These are phyloP conservation scores for Spinus pinus DNA, from an alignment of 2,797 vertebrate species.

Conservation along the genomic window DNA sequence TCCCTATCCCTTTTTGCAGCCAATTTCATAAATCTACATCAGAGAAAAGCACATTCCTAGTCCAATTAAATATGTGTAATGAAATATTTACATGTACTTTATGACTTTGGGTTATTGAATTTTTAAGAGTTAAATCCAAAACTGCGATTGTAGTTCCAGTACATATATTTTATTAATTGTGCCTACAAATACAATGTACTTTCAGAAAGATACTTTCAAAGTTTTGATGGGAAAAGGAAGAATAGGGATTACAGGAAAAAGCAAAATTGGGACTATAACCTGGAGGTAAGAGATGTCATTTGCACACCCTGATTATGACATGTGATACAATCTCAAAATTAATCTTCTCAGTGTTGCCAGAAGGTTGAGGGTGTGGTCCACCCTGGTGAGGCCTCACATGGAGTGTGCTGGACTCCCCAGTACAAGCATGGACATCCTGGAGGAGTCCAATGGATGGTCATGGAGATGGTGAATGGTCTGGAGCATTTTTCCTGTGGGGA, in stretches of 20 bases:
- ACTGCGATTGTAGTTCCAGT: neutral
- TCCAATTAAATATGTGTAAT: slow-evolving; percentile 4
- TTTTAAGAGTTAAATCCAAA: slow-evolving; percentile 24
- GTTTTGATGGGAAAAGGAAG: neutral
- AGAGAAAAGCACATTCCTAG: neutral
- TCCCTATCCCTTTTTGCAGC: neutral
- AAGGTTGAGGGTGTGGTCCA: neutral
- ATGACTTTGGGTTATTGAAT: neutral
- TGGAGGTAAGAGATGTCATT: neutral
- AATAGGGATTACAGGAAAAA: neutral
- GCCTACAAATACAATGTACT: neutral
- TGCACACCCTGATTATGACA: neutral
- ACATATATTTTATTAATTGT: slow-evolving; percentile 11
- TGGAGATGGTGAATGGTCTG: neutral
- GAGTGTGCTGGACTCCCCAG: neutral
- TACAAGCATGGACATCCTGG: neutral
- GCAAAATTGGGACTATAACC: neutral
- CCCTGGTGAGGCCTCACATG: neutral
- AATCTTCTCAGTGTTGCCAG: neutral
- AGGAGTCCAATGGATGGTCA: neutral
- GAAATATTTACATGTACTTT: slow-evolving; percentile 38
- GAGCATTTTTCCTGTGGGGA: neutral
- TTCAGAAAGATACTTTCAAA: neutral
- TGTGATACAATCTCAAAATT: neutral
- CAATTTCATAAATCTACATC: slow-evolving; percentile 3